Evolutionary conservation across 2,888 invertebrate genomes (phyloP).

Genomic region (Panopea generosa): DNA sequence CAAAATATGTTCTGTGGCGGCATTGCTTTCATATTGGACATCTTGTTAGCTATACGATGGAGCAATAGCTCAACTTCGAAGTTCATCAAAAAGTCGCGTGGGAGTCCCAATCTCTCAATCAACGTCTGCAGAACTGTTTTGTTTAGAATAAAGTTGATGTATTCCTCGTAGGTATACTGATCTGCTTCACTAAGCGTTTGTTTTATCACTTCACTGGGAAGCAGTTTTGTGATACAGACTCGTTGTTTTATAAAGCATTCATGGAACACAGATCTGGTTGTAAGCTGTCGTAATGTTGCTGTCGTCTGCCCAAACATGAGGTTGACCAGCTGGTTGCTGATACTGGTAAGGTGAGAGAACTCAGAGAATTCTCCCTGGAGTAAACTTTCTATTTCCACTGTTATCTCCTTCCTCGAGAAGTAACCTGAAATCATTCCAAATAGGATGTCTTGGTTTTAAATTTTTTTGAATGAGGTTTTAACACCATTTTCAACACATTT

Average conservation of each 20-base stretch:
- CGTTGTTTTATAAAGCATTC: slow-evolving; percentile 72
- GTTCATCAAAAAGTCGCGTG: slow-evolving; percentile 69
- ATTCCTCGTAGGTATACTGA: slow-evolving; percentile 72
- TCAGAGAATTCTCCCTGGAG: slow-evolving; percentile 74
- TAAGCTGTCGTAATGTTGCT: slow-evolving; percentile 74
- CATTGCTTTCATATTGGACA: slow-evolving; percentile 67
- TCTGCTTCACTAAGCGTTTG: slow-evolving; percentile 68
- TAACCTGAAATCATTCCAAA: slow-evolving; percentile 67
- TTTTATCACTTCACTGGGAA: slow-evolving; percentile 68
- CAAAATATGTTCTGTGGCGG: slow-evolving; percentile 71
- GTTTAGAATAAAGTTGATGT: slow-evolving; percentile 74
- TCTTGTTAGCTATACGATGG: slow-evolving; percentile 67
- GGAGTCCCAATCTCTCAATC: slow-evolving; percentile 66
- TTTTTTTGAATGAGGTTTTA: too few species aligned
- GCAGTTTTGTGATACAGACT: slow-evolving; percentile 65
- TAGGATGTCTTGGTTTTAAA: too few species aligned
- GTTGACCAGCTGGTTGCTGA: slow-evolving; percentile 66
- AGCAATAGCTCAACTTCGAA: slow-evolving; percentile 78
- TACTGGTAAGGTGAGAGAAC: slow-evolving; percentile 68
- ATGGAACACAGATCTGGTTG: slow-evolving; percentile 74
- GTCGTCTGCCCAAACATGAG: slow-evolving; percentile 78
- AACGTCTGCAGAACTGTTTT: slow-evolving; percentile 71
- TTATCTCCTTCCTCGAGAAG: slow-evolving; percentile 74
- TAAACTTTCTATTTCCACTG: slow-evolving; percentile 72
- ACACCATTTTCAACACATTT: too few species aligned